phyloP scores from a whole-genome alignment of 2,797 vertebrate species.

The Threskiornis aethiopicus region DNA sequence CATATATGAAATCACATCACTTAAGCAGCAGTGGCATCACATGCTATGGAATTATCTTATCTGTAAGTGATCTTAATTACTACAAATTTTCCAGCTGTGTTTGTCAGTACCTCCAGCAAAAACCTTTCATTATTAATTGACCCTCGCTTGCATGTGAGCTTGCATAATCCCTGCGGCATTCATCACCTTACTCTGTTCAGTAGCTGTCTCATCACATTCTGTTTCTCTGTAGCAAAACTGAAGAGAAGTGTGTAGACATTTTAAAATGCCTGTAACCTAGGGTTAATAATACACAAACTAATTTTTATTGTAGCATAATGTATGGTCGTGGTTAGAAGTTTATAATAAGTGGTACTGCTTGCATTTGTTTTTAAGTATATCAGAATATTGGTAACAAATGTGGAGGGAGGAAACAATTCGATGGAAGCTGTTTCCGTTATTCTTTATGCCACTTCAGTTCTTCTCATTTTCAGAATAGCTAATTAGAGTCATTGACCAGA shows the following conservation, averaged over 20 bases:
- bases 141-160: neutral
- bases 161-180: neutral
- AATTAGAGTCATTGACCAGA: neutral
- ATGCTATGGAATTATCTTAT: neutral
- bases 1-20: neutral
- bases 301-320: neutral
- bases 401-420: neutral
- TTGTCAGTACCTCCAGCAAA: constrained; percentile 9
- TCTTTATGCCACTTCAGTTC: neutral
- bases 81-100: neutral
- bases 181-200: neutral
- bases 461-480: neutral
- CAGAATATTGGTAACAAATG: neutral
- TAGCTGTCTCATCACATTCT: neutral
- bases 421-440: neutral
- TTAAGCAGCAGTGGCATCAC: neutral
- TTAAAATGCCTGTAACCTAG: neutral
- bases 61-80: neutral
- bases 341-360: neutral
- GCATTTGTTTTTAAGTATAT: neutral
- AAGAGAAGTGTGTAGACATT: neutral
- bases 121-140: neutral
- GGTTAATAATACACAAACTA: neutral
- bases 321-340: neutral
- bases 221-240: neutral